Evolutionary conservation across 2,888 invertebrate genomes (phyloP).

Genomic region (Athalia rosae): DNA sequence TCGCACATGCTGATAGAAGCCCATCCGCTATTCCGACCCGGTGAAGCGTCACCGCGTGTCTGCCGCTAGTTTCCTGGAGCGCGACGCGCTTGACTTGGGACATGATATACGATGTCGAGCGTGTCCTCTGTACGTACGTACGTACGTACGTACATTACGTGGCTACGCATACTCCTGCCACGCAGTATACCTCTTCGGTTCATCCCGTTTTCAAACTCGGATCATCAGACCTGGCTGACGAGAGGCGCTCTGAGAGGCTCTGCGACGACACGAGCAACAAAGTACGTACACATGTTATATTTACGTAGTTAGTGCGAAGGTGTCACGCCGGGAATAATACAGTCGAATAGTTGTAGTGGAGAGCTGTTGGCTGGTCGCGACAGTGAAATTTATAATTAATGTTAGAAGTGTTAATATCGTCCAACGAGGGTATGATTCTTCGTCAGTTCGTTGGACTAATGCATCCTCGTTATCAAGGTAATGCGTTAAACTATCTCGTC

Average conservation of each 20-base stretch:
- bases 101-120: conserved; percentile 28
- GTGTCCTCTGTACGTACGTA: conserved; percentile 10
- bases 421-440: background rate
- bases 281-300: too few species aligned
- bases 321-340: too few species aligned
- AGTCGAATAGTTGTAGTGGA: too few species aligned
- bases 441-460: conserved; percentile 5
- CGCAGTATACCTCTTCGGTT: background rate
- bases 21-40: conserved; percentile 16
- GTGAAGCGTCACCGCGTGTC: conserved; percentile 25
- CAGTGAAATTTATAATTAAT: background rate
- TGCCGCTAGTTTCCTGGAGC: conserved; percentile 23
- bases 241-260: too few species aligned
- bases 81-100: conserved; percentile 11
- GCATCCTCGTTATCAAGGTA: background rate
- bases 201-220: background rate
- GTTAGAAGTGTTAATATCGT: background rate
- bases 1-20: conserved; percentile 10
- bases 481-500: background rate
- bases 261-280: too few species aligned
- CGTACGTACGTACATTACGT: background rate
- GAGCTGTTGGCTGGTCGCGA: background rate
- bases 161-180: background rate
- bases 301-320: too few species aligned
- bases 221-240: too few species aligned